Evolutionary conservation across 2,888 invertebrate species (phyloP).

Genomic region (Celastrina argiolus): DNA sequence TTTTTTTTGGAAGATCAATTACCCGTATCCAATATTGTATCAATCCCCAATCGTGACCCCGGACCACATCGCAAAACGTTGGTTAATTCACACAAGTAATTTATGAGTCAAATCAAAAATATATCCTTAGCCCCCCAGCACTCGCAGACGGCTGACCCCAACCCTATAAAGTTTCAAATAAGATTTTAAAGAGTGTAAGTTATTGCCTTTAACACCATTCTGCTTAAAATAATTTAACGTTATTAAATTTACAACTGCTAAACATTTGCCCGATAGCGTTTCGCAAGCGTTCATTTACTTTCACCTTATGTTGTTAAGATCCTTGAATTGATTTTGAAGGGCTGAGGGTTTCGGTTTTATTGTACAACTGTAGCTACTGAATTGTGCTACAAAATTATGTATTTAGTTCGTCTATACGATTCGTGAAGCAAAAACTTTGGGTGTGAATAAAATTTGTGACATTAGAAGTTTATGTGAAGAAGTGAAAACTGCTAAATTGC

Average conservation of each 20-base stretch:
- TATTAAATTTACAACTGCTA: conserved; percentile 4
- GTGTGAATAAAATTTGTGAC: too few species aligned
- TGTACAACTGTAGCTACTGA: too few species aligned
- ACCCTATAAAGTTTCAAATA: conserved; percentile 76
- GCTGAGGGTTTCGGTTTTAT: background rate
- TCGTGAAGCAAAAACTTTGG: too few species aligned
- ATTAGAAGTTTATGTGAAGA: too few species aligned
- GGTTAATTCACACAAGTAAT: conserved; percentile 73
- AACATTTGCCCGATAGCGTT: background rate
- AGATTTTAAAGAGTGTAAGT: conserved; percentile 71
- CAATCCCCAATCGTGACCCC: background rate
- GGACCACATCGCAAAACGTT: conserved; percentile 63
- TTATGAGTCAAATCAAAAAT: conserved; percentile 77
- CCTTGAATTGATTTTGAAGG: conserved; percentile 1
- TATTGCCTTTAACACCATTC: conserved; percentile 39
- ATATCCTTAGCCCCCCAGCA: conserved; percentile 70
- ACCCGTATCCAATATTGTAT: background rate
- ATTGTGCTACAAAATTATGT: too few species aligned
- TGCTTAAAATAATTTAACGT: conserved; percentile 20
- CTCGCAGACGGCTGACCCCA: conserved; percentile 74
- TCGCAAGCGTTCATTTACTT: background rate
- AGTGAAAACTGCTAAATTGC: too few species aligned
- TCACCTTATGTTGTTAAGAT: conserved; percentile 4
- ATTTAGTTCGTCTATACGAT: too few species aligned
- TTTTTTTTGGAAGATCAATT: too few species aligned